Percentiles rank a stretch among this genome's conserved stretches.
Evolutionary conservation across 2,888 invertebrate species (phyloP).

Genomic region (Clepsis dumicolana): DNA sequence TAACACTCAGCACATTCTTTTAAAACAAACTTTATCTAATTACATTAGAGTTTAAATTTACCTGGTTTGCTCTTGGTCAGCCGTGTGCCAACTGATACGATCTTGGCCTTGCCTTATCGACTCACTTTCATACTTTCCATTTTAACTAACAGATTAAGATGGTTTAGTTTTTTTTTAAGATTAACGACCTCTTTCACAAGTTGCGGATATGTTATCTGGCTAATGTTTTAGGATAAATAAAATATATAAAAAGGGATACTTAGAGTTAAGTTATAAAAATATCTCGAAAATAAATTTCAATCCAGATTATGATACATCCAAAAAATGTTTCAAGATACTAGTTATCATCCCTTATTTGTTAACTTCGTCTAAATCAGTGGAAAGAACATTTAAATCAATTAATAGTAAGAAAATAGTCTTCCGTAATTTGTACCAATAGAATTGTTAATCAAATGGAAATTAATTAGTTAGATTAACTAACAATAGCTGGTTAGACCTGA

Average conservation of each 20-base stretch:
- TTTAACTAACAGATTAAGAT: slow-evolving; percentile 35
- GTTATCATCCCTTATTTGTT: slow-evolving; percentile 6
- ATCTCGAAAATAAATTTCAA: not conserved
- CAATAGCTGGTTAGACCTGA: slow-evolving; percentile 17
- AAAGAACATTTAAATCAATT: not conserved
- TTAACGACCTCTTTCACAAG: slow-evolving; percentile 5
- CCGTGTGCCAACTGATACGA: slow-evolving; percentile 17
- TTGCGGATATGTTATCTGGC: not conserved
- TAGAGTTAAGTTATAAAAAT: not conserved
- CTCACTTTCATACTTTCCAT: slow-evolving; percentile 44
- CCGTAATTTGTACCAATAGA: slow-evolving; percentile 31
- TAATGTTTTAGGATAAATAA: not conserved
- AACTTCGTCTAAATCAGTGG: slow-evolving; percentile 1
- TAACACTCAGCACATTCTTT: not conserved
- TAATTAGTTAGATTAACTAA: slow-evolving; percentile 18
- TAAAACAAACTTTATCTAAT: not conserved
- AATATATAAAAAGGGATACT: not conserved
- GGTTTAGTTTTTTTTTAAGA: slow-evolving; percentile 29
- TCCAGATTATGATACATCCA: not conserved
- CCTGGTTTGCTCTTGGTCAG: not conserved
- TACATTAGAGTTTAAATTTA: slow-evolving; percentile 2
- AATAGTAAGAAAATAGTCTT: slow-evolving; percentile 20
- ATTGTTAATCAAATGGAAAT: slow-evolving; percentile 19
- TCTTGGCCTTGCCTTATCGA: slow-evolving; percentile 36
- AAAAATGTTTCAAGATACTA: slow-evolving; percentile 12